Base-by-base conservation (phyloP, 2,888 invertebrate genomes). In the Drosophila multiciliata region DNA sequence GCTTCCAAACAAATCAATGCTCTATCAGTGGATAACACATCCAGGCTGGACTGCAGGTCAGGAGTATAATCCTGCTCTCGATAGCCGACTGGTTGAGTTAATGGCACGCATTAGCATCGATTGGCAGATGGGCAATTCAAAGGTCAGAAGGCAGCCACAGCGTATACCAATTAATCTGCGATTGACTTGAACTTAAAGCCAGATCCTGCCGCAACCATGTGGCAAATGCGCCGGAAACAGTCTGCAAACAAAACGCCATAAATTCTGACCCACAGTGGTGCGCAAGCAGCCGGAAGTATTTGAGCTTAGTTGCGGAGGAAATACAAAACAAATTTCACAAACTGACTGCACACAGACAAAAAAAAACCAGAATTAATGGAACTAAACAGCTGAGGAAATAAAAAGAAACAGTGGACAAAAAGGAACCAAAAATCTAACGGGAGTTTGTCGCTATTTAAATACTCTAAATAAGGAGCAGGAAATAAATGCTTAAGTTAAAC, bases 221-320 rank as follows among this genome's bases (percentile, higher is more conserved):
- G 78, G 82, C 73, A 83, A 89, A 75, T 84, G 79, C 69, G 73
- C 72, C 86, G 89, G 89, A 90, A 85, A 76, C 77, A 63, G 71
- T 65, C 72, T 66, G 64, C 79, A 58, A 83, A 78, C 75, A 75
- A 88, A 88, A 75, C 68, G 38, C 73, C 81, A 90, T 90, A 86
- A 90, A 87, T 86, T 86, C 62, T 63, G 67, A 62, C 62, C 70
- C 55, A 76, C 68, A 83, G 74, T 73, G 73, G 72, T 66, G 74
- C 71, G 68, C 70, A 80, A 83, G 66, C 72, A 69, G 67, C 71
- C 89, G 90, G 89, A 90, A 90, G 90, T 69, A 80, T 90, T 89
- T 83, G 69, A 80, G 74, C 73, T 86, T 65, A 75, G 71, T 49
- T 60, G 50, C 64, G 58, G 78, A 80, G 89, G 84, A 89, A 86